phyloP scores from a whole-genome alignment of 1,140 invertebrate species.

The Camponotus vicinus region DNA sequence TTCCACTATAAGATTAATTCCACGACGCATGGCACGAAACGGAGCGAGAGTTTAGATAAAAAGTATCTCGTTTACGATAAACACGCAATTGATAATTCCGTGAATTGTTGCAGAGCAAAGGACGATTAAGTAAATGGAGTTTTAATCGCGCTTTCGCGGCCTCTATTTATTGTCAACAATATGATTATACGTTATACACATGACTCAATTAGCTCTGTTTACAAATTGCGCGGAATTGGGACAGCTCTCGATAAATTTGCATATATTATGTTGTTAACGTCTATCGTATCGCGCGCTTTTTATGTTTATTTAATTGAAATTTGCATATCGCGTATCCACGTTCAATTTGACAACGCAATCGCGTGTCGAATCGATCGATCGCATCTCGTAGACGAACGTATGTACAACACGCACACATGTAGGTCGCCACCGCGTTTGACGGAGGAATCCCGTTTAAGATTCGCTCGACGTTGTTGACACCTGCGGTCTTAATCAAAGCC shows the following conservation, averaged over 20 bases:
- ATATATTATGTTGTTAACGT: neutral
- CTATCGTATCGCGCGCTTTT: conserved; percentile 19
- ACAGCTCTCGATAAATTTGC: neutral
- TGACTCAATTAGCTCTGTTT: conserved; percentile 34
- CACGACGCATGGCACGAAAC: neutral
- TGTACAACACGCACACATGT: too few relatives aligned
- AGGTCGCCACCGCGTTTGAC: neutral
- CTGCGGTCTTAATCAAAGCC: conserved; percentile 48
- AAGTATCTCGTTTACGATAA: neutral
- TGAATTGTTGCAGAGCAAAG: conserved; percentile 1
- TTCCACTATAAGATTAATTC: neutral
- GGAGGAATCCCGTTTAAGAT: conserved; percentile 12
- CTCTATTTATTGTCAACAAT: conserved; percentile 13
- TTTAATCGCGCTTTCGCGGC: conserved; percentile 20
- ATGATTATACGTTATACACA: neutral
- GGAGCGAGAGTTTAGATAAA: neutral
- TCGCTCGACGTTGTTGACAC: conserved; percentile 24
- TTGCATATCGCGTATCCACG: conserved; percentile 8
- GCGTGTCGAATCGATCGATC: neutral
- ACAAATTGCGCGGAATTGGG: conserved; percentile 19
- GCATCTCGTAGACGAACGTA: too few relatives aligned
- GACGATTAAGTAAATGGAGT: conserved; percentile 1
- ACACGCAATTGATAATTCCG: neutral
- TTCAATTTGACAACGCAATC: neutral
- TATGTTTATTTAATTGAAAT: conserved; percentile 29